These are phyloP conservation scores for Thymallus thymallus DNA, from an alignment of 2,113 vertebrate genomes.

Conservation along the genomic window DNA sequence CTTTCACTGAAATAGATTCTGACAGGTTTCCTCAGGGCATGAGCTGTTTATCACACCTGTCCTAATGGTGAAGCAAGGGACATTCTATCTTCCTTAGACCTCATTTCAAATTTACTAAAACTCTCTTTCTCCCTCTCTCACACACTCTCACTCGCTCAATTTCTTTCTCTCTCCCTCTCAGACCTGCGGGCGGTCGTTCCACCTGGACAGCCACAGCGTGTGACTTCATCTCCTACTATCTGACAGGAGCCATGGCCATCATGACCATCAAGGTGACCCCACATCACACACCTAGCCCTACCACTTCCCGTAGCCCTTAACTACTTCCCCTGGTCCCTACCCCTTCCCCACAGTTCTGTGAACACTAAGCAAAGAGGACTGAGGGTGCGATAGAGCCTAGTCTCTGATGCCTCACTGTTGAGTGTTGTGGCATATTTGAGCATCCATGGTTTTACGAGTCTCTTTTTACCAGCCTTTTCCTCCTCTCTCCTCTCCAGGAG, in stretches of 20 bases:
- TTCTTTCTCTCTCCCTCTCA: slow-evolving; percentile 44
- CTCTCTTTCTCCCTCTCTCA: not conserved
- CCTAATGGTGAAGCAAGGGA: too few relatives aligned
- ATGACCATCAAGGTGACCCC: slow-evolving; percentile 82
- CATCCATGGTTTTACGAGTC: not conserved
- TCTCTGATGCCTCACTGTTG: too few relatives aligned
- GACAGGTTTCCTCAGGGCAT: too few relatives aligned
- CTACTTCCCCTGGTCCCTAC: not conserved
- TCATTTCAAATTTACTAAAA: not conserved
- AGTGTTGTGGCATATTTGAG: not conserved
- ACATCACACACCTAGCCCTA: not conserved
- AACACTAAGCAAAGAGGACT: too few relatives aligned
- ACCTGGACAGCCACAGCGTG: slow-evolving; percentile 91
- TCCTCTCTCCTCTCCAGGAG: slow-evolving; percentile 68
- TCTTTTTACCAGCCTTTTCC: not conserved
- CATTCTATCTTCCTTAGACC: not conserved
- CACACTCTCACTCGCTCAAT: not conserved
- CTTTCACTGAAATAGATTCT: not conserved
- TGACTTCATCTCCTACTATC: slow-evolving; percentile 78
- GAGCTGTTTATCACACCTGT: too few relatives aligned
- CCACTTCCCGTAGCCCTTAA: not conserved
- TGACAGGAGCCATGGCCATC: slow-evolving; percentile 75
- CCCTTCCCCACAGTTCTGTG: not conserved
- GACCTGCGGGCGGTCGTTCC: slow-evolving; percentile 84
- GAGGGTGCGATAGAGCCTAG: too few relatives aligned